phyloP scores from a whole-genome alignment of 2,888 invertebrate genomes.

The Tinea trinotella region DNA sequence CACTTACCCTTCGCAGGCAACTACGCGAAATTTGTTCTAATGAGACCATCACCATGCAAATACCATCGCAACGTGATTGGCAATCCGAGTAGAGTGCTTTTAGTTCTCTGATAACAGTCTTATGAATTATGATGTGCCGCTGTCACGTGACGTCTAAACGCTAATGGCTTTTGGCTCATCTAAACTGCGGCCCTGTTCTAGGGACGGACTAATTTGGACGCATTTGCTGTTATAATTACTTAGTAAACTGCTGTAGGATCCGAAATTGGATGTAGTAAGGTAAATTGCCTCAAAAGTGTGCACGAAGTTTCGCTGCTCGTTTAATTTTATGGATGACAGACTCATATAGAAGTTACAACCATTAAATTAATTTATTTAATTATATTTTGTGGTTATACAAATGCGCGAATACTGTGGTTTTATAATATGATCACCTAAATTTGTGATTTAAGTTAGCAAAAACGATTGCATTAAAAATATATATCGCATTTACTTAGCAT shows the following conservation, averaged over 20 bases:
- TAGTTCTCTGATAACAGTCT: slow-evolving; percentile 47
- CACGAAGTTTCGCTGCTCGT: too few relatives aligned
- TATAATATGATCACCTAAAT: too few relatives aligned
- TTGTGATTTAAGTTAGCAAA: too few relatives aligned
- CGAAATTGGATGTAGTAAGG: not conserved
- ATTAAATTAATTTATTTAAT: too few relatives aligned
- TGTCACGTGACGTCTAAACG: slow-evolving; percentile 24
- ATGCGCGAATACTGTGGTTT: too few relatives aligned
- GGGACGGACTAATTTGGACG: slow-evolving; percentile 6
- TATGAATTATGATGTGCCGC: slow-evolving; percentile 43
- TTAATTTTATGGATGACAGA: too few relatives aligned
- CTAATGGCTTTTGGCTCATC: slow-evolving; percentile 16
- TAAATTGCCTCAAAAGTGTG: not conserved
- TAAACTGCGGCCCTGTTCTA: not conserved
- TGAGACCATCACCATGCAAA: slow-evolving; percentile 42
- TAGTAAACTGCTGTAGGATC: slow-evolving; percentile 6
- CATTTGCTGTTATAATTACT: slow-evolving; percentile 11
- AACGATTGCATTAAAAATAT: too few relatives aligned
- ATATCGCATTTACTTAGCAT: too few relatives aligned
- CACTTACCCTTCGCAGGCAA: slow-evolving; percentile 40
- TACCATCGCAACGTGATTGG: slow-evolving; percentile 41
- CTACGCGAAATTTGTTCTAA: slow-evolving; percentile 44
- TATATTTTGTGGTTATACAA: too few relatives aligned
- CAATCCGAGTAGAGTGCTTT: slow-evolving; percentile 52
- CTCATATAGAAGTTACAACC: too few relatives aligned